These are phyloP conservation scores for Psittacula echo DNA, from an alignment of 2,797 vertebrate genomes.

Conservation along the genomic window DNA sequence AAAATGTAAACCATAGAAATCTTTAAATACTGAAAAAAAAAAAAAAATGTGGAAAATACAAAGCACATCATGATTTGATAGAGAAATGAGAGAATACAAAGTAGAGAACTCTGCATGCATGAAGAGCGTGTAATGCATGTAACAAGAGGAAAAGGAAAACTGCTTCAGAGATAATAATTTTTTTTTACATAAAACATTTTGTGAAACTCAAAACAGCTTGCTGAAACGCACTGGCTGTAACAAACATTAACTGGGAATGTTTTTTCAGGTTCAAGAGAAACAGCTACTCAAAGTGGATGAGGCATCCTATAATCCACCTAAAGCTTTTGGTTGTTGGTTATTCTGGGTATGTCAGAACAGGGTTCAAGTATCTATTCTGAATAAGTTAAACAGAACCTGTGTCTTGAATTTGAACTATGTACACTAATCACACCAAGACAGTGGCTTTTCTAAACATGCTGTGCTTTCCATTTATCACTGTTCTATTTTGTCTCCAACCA, in stretches of 20 bases:
- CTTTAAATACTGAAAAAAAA: not conserved
- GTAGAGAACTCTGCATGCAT: not conserved
- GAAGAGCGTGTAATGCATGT: not conserved
- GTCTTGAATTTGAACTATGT: not conserved
- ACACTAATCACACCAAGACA: not conserved
- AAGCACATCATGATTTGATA: not conserved
- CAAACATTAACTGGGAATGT: not conserved
- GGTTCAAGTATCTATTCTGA: not conserved
- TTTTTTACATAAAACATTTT: not conserved
- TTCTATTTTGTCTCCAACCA: not conserved
- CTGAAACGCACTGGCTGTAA: not conserved
- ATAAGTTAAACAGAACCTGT: not conserved
- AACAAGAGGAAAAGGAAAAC: not conserved
- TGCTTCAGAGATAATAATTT: not conserved
- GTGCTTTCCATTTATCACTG: not conserved
- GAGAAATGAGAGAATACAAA: not conserved
- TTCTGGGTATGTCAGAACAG: not conserved
- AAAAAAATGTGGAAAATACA: not conserved
- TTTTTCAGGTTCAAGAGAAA: not conserved
- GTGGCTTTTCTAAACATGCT: not conserved
- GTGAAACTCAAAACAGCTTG: not conserved
- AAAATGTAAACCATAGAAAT: not conserved
- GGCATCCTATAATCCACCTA: not conserved
- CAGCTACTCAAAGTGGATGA: not conserved
- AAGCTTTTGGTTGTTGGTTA: not conserved